Conservation (phyloP, 2,888 invertebrate species). For the Microctonus hyperodae region DNA sequence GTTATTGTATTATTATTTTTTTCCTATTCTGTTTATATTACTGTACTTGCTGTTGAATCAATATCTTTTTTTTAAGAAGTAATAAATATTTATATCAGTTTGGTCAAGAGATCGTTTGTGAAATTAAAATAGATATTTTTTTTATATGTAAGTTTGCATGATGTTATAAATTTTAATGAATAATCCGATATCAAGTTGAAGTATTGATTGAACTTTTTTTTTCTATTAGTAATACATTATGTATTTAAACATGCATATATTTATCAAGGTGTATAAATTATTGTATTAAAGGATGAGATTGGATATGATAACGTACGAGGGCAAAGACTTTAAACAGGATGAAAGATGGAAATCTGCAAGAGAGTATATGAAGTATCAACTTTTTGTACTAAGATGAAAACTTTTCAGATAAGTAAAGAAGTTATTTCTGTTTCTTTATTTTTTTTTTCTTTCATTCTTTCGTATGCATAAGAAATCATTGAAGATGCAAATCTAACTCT, state of each 20-base stretch:
- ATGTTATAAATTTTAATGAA: neutral
- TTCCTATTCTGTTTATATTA: neutral
- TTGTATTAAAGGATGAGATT: neutral
- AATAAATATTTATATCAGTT: neutral
- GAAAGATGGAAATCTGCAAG: constrained; percentile 3
- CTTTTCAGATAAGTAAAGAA: constrained; percentile 1
- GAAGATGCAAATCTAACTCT: constrained; percentile 16
- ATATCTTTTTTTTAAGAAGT: neutral
- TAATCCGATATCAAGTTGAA: neutral
- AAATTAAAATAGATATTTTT: neutral
- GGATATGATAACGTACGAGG: neutral
- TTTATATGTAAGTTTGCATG: too few species aligned
- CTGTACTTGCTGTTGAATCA: neutral
- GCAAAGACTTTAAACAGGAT: neutral
- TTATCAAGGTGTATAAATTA: neutral
- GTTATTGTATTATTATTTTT: neutral
- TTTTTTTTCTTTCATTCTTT: neutral
- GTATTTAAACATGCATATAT: neutral
- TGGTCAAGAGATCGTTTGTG: neutral
- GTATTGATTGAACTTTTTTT: neutral
- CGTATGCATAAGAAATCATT: constrained; percentile 20
- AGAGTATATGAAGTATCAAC: neutral
- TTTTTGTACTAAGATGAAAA: constrained; percentile 6
- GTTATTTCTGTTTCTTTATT: neutral
- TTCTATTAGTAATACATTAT: neutral